A percentile compares a stretch with the other conserved stretches of the same genome.
Evolutionary conservation across 2,888 invertebrate genomes (phyloP).

Genomic region (Drosophila pegasa): DNA sequence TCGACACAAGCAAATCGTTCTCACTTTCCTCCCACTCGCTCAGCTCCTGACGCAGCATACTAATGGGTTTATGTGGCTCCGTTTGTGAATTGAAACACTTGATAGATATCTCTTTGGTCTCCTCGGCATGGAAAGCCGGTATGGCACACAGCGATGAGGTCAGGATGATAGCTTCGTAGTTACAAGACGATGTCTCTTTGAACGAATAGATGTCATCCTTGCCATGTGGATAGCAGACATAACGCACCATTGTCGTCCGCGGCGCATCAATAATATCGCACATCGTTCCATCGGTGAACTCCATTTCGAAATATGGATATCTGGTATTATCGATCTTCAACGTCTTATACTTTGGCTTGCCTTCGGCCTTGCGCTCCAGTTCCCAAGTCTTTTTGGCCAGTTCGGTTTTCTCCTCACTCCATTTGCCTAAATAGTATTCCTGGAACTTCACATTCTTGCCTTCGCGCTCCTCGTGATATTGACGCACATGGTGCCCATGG

Average conservation of each 20-base stretch:
- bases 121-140: constrained; percentile 93
- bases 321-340: constrained; percentile 95
- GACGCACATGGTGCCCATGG: constrained; percentile 95
- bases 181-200: constrained; percentile 96
- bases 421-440: constrained; percentile 93
- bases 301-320: constrained; percentile 94
- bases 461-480: constrained; percentile 98
- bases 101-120: constrained; percentile 91
- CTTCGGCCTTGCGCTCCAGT: constrained; percentile 86
- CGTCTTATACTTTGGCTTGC: constrained; percentile 86
- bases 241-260: constrained; percentile 92
- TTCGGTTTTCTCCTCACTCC: constrained; percentile 89
- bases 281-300: constrained; percentile 94
- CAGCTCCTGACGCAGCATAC: constrained; percentile 89
- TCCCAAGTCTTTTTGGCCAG: constrained; percentile 86
- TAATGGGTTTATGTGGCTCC: constrained; percentile 90
- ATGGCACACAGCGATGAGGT: constrained; percentile 95
- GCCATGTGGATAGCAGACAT: constrained; percentile 95
- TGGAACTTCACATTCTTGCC: constrained; percentile 93
- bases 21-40: constrained; percentile 88
- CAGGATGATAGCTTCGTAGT: constrained; percentile 96
- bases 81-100: constrained; percentile 89
- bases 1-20: constrained; percentile 84
- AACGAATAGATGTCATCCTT: constrained; percentile 96
- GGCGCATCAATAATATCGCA: constrained; percentile 96